phyloP scores from a whole-genome alignment of 2,888 invertebrate species.

The Calliopum simillimum region DNA sequence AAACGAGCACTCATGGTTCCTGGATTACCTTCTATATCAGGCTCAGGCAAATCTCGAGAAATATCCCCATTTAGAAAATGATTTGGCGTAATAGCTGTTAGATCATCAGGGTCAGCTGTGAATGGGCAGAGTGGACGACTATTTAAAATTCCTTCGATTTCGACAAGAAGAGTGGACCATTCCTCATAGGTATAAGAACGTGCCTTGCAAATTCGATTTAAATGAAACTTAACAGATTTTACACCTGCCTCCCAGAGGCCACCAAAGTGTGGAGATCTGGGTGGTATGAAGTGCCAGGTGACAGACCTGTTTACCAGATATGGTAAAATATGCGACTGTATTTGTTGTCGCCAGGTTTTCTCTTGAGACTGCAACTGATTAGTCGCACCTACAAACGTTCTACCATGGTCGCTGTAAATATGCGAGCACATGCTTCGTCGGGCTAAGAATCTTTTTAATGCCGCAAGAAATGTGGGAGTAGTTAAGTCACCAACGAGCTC shows the following conservation, averaged over 20 bases:
- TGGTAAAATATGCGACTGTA: too few relatives aligned
- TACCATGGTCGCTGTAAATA: slow-evolving; percentile 12
- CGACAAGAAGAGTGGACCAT: slow-evolving; percentile 31
- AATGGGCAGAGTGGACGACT: slow-evolving; percentile 43
- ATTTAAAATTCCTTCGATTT: slow-evolving; percentile 44
- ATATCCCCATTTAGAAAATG: slow-evolving; percentile 32
- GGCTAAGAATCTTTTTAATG: neutral
- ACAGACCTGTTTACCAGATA: too few relatives aligned
- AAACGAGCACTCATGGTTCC: too few relatives aligned
- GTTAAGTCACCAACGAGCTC: slow-evolving; percentile 6
- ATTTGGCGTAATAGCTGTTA: slow-evolving; percentile 36
- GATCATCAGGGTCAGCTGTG: slow-evolving; percentile 43
- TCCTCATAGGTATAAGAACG: slow-evolving; percentile 40
- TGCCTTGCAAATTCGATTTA: slow-evolving; percentile 15
- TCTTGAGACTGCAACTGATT: too few relatives aligned
- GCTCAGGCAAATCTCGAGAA: slow-evolving; percentile 23
- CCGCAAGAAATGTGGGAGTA: neutral
- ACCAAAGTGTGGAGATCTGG: slow-evolving; percentile 33
- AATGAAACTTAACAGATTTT: slow-evolving; percentile 22
- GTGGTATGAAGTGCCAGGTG: slow-evolving; percentile 37
- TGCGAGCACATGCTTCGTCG: too few relatives aligned
- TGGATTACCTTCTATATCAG: slow-evolving; percentile 22
- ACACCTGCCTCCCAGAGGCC: slow-evolving; percentile 23
- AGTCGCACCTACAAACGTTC: slow-evolving; percentile 10
- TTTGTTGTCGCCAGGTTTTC: too few relatives aligned